Conservation (phyloP, 2,113 vertebrate genomes). For the Hiodon tergisus region DNA sequence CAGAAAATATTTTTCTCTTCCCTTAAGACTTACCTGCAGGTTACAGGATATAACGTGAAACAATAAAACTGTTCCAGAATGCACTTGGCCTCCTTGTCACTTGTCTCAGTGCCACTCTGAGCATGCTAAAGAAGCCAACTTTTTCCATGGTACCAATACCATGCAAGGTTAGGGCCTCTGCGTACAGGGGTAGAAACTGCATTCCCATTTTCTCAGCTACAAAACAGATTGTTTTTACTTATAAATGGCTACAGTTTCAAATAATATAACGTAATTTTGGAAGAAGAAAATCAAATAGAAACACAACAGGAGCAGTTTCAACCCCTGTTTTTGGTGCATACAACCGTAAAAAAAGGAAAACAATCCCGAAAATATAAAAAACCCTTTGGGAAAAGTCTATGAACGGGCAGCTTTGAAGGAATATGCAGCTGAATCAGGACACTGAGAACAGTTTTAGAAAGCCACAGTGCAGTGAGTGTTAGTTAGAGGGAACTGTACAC, state of each 20-base stretch:
- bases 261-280: no score
- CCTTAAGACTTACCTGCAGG: conserved; percentile 24
- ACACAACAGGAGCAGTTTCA: conserved; percentile 42
- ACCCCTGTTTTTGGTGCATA: conserved; percentile 36
- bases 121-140: conserved; percentile 37
- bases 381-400: conserved; percentile 24
- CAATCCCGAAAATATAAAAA: conserved; percentile 7
- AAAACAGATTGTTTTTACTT: background rate
- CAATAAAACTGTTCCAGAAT: conserved; percentile 27
- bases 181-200: conserved; percentile 46
- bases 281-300: background rate
- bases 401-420: conserved; percentile 32
- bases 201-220: background rate
- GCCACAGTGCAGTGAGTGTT: conserved; percentile 60
- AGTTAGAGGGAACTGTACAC: conserved; percentile 55
- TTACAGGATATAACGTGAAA: conserved; percentile 11
- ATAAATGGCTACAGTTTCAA: background rate
- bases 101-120: conserved; percentile 25
- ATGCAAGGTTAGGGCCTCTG: conserved; percentile 44
- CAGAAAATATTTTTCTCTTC: background rate
- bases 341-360: background rate
- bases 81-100: conserved; percentile 25
- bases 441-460: conserved; percentile 21
- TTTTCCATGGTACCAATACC: conserved; percentile 37
- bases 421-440: conserved; percentile 30